phyloP scores from a whole-genome alignment of 2,888 invertebrate genomes.

The Nesidiocoris tenuis region DNA sequence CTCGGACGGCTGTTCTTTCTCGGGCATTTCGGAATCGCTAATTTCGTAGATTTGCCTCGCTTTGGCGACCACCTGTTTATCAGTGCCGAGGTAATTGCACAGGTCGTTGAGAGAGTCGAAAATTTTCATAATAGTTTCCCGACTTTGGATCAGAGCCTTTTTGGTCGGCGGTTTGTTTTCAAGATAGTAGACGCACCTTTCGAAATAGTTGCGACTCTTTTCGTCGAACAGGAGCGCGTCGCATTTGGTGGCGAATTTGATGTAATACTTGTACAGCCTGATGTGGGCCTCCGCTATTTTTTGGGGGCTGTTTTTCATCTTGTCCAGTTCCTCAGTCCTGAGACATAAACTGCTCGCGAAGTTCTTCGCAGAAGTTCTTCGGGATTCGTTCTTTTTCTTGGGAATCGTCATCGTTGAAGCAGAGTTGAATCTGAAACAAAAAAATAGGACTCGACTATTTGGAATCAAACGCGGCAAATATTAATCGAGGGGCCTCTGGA shows the following conservation, averaged over 20 bases:
- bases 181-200: slow-evolving; percentile 21
- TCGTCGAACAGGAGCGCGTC: slow-evolving; percentile 25
- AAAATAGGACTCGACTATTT: too few species aligned
- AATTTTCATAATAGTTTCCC: slow-evolving; percentile 10
- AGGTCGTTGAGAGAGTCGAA: slow-evolving; percentile 26
- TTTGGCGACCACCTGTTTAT: slow-evolving; percentile 4
- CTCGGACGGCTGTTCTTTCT: background rate
- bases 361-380: background rate
- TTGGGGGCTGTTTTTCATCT: background rate
- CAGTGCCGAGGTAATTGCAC: slow-evolving; percentile 2
- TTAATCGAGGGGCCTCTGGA: too few species aligned
- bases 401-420: too few species aligned
- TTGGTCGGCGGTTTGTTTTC: slow-evolving; percentile 3
- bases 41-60: background rate
- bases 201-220: slow-evolving; percentile 20
- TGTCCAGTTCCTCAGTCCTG: background rate
- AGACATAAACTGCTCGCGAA: background rate
- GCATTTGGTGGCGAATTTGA: slow-evolving; percentile 21
- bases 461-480: too few species aligned
- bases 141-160: slow-evolving; percentile 16
- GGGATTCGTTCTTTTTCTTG: too few species aligned
- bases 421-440: too few species aligned
- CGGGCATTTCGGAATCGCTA: background rate
- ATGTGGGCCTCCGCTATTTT: slow-evolving; percentile 26
- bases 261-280: slow-evolving; percentile 24